phyloP scores from a whole-genome alignment of 2,888 invertebrate species.

The Mimas tiliae region DNA sequence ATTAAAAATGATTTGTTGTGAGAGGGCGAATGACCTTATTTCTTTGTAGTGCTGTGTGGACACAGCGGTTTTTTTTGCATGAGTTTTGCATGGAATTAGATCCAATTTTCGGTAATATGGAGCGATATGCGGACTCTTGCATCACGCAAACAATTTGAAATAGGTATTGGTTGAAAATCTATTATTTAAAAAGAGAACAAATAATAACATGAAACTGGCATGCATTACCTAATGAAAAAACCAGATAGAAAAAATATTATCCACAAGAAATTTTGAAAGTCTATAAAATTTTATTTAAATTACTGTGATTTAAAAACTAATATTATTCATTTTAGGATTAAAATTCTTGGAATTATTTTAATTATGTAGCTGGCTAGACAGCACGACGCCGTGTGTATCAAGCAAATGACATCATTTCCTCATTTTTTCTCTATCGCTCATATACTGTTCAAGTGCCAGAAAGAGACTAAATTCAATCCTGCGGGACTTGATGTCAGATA shows the following conservation, averaged over 20 bases:
- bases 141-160: not conserved
- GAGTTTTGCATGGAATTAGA: not conserved
- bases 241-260: no score
- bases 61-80: conserved; percentile 25
- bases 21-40: conserved; percentile 79
- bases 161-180: not conserved
- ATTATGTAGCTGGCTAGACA: conserved; percentile 26
- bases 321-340: not conserved
- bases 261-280: no score
- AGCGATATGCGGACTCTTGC: no score
- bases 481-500: conserved; percentile 23
- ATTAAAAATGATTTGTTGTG: conserved; percentile 82
- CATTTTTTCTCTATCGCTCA: conserved; percentile 10
- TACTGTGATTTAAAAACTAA: not conserved
- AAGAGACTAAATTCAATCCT: conserved; percentile 3
- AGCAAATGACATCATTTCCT: conserved; percentile 22
- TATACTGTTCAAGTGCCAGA: not conserved
- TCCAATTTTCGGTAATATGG: no score
- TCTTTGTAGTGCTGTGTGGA: conserved; percentile 58
- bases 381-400: conserved; percentile 28
- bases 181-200: no score
- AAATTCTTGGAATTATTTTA: not conserved
- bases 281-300: no score
- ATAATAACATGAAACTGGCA: no score
- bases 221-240: no score